phyloP scores from a whole-genome alignment of 2,888 invertebrate species.

The Macrophya annulata region DNA sequence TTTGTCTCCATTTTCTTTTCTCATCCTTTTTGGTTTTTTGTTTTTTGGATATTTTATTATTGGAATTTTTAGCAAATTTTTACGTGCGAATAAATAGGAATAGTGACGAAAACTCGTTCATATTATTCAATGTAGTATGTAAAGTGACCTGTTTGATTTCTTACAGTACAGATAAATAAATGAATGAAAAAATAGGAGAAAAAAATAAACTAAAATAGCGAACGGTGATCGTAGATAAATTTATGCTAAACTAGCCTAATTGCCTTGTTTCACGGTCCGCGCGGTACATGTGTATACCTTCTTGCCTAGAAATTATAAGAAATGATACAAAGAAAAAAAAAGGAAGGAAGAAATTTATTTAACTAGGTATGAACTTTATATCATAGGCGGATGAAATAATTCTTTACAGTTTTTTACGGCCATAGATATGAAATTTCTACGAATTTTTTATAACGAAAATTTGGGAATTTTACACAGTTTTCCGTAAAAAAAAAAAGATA shows the following conservation, averaged over 20 bases:
- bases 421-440: background rate
- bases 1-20: background rate
- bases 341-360: background rate
- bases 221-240: background rate
- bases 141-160: background rate
- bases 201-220: background rate
- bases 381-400: too few species aligned
- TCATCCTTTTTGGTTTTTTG: too few species aligned
- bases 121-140: background rate
- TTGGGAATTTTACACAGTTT: too few species aligned
- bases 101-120: background rate
- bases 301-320: background rate
- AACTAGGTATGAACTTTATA: background rate
- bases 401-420: background rate
- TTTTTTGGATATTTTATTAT: background rate
- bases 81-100: background rate
- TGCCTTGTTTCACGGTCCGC: slow-evolving; percentile 12
- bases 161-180: background rate
- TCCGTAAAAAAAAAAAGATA: too few species aligned
- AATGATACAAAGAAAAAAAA: background rate
- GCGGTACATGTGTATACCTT: background rate
- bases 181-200: background rate
- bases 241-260: background rate
- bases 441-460: too few species aligned
- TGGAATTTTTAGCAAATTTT: background rate